Conservation (phyloP, 2,797 vertebrate genomes). For the Macropus fuliginosus region DNA sequence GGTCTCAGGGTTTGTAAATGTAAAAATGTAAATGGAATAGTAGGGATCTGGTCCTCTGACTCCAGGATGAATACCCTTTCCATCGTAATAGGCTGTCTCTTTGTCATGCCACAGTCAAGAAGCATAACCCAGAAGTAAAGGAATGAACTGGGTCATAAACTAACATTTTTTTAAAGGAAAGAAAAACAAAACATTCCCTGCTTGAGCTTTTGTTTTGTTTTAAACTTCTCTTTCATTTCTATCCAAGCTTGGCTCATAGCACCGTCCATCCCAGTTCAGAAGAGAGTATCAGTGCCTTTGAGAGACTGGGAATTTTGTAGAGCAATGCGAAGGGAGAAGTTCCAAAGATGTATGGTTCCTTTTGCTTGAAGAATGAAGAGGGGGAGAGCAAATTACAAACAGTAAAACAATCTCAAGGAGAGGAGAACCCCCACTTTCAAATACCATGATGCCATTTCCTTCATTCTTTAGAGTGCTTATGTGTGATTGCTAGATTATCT, state of each 20-base stretch:
- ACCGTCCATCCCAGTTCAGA: constrained; percentile 3
- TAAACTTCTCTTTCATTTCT: constrained; percentile 22
- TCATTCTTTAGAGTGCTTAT: neutral
- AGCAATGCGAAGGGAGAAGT: neutral
- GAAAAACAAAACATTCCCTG: constrained; percentile 48
- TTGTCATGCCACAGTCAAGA: neutral
- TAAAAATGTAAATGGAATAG: neutral
- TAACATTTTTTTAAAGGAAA: neutral
- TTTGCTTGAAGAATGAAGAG: neutral
- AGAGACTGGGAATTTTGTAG: neutral
- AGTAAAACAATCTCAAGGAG: neutral
- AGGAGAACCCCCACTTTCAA: constrained; percentile 35
- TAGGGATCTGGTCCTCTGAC: neutral
- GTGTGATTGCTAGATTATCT: constrained; percentile 48
- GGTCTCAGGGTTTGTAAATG: neutral
- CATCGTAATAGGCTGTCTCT: neutral
- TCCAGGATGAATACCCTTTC: neutral
- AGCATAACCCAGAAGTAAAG: neutral
- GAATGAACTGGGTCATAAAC: neutral
- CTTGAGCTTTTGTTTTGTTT: constrained; percentile 22
- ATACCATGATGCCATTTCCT: constrained; percentile 15
- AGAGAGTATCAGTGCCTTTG: neutral
- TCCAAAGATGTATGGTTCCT: neutral
- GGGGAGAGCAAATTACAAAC: too few relatives aligned
- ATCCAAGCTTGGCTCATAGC: neutral